phyloP scores from a whole-genome alignment of 2,113 vertebrate genomes.

The Zosterops borbonicus region DNA sequence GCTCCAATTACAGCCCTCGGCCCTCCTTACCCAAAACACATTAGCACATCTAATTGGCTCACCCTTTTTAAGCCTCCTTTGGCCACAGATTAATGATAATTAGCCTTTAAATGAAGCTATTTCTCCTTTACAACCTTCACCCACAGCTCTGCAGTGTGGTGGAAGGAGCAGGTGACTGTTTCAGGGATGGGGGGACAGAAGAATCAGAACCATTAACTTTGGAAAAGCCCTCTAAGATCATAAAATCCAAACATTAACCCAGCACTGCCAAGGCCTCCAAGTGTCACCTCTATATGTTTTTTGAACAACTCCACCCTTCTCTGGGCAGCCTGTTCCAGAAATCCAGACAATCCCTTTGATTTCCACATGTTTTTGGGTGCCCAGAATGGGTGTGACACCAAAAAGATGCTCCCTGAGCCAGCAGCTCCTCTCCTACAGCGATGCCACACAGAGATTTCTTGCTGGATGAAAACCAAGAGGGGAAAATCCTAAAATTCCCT shows the following conservation, averaged over 20 bases:
- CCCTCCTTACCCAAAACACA: background rate
- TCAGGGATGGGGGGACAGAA: background rate
- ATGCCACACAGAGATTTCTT: rapidly evolving
- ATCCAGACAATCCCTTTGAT: background rate
- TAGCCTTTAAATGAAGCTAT: background rate
- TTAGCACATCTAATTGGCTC: background rate
- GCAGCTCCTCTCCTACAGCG: rapidly evolving
- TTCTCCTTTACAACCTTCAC: background rate
- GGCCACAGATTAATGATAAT: conserved; percentile 21
- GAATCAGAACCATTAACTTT: background rate
- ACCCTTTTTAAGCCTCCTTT: conserved; percentile 17
- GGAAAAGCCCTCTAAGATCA: background rate
- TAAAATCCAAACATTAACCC: background rate
- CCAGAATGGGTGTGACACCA: rapidly evolving
- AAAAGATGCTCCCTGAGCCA: background rate
- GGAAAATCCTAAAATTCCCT: background rate
- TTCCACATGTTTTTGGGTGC: background rate
- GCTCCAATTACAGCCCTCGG: background rate
- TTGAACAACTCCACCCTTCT: background rate
- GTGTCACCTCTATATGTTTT: background rate
- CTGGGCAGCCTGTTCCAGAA: background rate
- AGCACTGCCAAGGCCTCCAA: background rate
- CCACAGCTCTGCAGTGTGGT: background rate
- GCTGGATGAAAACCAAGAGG: rapidly evolving
- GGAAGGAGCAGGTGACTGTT: background rate